Base-by-base conservation (phyloP, 30 jellyfish, hydroid and myxozoan species). In the Mastigias papua region DNA sequence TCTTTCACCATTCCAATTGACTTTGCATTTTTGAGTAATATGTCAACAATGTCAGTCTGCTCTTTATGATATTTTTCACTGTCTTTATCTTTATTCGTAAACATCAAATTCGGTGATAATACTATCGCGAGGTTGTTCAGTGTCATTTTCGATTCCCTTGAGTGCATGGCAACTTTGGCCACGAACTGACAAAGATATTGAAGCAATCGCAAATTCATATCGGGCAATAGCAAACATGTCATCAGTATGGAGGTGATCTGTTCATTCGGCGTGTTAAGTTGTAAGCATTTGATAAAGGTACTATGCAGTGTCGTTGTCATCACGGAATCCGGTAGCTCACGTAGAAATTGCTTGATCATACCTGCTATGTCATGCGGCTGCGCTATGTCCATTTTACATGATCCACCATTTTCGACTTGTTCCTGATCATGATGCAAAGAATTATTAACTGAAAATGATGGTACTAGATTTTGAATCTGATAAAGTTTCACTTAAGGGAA, bases 321-420 rank as follows among this genome's bases (percentile, higher is more conserved):
- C 31, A 96, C 69, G 3, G 99, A 92, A 54, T 96, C 99, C 28
- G 99, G 99, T 48, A 96, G 48, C 54, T 96, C 99, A 23, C 99
- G 92, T 32, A 96, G 81, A 84, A 96, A 96, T 67, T 91, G 97
- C 57, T 96, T 96, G 61, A 96, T 48, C 30, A 96, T 54, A 67
- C 97, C 72, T 4, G 99, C 99, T 17, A 96, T 69, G 87, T 96
- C 99, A 62, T 96, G 99, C 0, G 98, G 97, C 82, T 96, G 99
- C 22, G 93, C 92, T 33, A 86, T 86, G n/a, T 96, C 98, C 72
- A 85, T 48, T 28, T 84, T 69, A 34, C 97, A 84, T 50, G 96
- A 73, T 17, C 94, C 88, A 27, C 99, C 99, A 58, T 82, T 93
- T 30, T 87, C 91, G 67, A 91, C 91, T 58, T 79, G 93, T 65